These are phyloP conservation scores for Candidula unifasciata DNA, from an alignment of 2,888 invertebrate genomes.

Conservation along the genomic window DNA sequence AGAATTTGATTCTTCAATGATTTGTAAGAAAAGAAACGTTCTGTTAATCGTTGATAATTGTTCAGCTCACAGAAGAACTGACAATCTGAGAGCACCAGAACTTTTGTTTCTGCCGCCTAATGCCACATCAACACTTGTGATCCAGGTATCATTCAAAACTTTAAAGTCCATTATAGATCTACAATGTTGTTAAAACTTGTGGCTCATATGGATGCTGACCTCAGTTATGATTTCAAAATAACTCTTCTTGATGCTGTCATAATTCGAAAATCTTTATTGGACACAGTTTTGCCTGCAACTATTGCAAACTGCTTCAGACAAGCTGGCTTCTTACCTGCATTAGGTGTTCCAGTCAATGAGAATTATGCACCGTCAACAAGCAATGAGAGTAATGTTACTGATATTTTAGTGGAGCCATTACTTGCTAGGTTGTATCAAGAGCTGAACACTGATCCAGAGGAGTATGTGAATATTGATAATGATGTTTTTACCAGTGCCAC, in stretches of 20 bases:
- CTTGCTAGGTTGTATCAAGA: conserved; percentile 1
- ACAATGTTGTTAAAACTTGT: too few species aligned
- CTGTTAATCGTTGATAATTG: neutral
- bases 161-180: neutral
- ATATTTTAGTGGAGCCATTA: conserved; percentile 14
- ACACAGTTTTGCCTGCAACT: neutral
- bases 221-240: conserved; percentile 12
- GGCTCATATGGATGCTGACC: neutral
- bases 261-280: neutral
- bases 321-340: conserved; percentile 6
- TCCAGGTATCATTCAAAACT: conserved; percentile 21
- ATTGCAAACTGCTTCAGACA: neutral
- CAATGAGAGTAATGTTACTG: neutral
- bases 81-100: conserved; percentile 18
- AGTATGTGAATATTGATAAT: conserved; percentile 2
- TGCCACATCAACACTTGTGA: conserved; percentile 19
- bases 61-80: neutral
- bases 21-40: neutral
- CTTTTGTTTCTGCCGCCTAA: conserved; percentile 31
- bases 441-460: conserved; percentile 11
- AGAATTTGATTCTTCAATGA: neutral
- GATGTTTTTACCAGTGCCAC: neutral
- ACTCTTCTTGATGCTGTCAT: neutral
- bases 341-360: neutral
- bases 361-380: neutral